A percentile compares a stretch with the other conserved stretches of the same genome.
Evolutionary conservation across 1,140 invertebrate genomes (phyloP).

Genomic region (Ladona fulva): DNA sequence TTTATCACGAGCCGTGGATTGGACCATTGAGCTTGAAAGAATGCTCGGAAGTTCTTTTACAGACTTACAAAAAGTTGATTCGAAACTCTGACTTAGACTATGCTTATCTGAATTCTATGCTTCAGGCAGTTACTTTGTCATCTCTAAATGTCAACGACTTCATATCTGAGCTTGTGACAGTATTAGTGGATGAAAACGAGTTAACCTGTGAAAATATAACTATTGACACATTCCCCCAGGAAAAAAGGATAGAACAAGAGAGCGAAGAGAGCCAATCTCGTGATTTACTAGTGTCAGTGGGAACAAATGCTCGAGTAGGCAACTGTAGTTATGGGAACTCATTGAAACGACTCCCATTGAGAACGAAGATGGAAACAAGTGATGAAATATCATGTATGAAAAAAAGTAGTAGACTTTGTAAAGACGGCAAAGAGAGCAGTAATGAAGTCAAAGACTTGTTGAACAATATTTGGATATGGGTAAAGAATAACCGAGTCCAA

Average conservation of each 20-base stretch:
- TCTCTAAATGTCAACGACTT: not conserved
- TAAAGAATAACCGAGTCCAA: not conserved
- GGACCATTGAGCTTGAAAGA: not conserved
- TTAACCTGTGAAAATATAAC: not conserved
- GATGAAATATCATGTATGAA: not conserved
- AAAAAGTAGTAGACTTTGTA: not conserved
- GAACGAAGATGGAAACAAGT: not conserved
- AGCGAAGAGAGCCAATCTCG: not conserved
- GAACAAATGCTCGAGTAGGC: not conserved
- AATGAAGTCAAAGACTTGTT: not conserved
- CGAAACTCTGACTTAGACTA: not conserved
- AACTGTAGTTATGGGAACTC: not conserved
- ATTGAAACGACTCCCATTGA: not conserved
- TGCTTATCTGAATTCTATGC: not conserved
- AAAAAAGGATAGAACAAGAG: too few species aligned
- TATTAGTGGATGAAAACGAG: not conserved
- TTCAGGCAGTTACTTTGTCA: not conserved
- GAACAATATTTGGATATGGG: not conserved
- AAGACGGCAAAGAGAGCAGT: not conserved
- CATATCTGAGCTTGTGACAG: not conserved
- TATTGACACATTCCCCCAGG: not conserved
- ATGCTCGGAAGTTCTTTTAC: not conserved
- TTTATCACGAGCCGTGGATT: not conserved
- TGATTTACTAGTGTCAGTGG: not conserved
- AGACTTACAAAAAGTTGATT: not conserved